Conservation (phyloP, 1,140 invertebrate species). For the Nephotettix cincticeps region DNA sequence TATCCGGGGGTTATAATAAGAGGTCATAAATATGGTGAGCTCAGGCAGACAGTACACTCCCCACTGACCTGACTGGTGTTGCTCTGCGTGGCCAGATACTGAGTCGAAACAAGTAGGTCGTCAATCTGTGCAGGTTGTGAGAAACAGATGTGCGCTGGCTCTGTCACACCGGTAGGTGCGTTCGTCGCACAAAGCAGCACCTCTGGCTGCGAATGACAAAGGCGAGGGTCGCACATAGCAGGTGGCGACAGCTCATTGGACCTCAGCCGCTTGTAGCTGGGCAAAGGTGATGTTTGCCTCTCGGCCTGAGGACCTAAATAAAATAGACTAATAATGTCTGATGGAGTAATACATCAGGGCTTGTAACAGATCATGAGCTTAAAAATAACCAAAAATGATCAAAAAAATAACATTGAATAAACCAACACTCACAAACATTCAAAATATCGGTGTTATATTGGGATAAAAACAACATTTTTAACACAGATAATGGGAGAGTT, state of each 20-base stretch:
- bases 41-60: too few relatives aligned
- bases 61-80: conserved; percentile 45
- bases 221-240: conserved; percentile 34
- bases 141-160: conserved; percentile 51
- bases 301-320: background rate
- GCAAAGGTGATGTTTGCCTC: background rate
- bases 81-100: conserved; percentile 67
- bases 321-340: too few relatives aligned
- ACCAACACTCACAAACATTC: too few relatives aligned
- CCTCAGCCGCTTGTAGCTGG: background rate
- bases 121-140: conserved; percentile 85
- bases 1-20: too few relatives aligned
- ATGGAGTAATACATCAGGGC: too few relatives aligned
- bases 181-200: conserved; percentile 10
- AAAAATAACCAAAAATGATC: too few relatives aligned
- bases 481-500: too few relatives aligned
- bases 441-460: too few relatives aligned
- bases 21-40: too few relatives aligned
- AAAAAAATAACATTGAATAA: too few relatives aligned
- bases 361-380: too few relatives aligned
- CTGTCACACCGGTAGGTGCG: background rate
- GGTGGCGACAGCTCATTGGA: conserved; percentile 40
- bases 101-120: conserved; percentile 76
- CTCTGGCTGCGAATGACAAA: conserved; percentile 49
- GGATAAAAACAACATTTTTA: too few relatives aligned